Base-by-base conservation (phyloP, 2,888 invertebrate species). In the Carcina quercana region DNA sequence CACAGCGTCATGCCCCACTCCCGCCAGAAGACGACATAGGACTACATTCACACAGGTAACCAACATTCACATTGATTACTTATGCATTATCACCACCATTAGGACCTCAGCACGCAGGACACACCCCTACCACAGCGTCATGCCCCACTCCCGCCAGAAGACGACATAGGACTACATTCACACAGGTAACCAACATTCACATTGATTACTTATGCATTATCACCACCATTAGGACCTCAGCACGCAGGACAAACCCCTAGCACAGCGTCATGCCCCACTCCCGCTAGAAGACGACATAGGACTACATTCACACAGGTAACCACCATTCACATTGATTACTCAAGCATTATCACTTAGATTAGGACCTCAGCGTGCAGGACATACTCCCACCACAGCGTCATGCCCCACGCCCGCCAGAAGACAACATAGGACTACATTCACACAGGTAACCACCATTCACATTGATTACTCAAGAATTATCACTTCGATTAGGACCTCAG, bases 151-250 rank as follows among this genome's bases (percentile, higher is more conserved):
- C 98, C 4, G 98, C 98, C 30, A 87, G 99, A 58, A 88, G 99
- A 63, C 88, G 99, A 62, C 99, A 98, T 86, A 90, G 98, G 72
- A 98, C 98, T 49, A 98, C 98, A 35, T 98, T 98, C 83, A 98
- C 97, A 49, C 95, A 95, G 89, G 93, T 93, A 52, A 21, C n/a
- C n/a, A n/a, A n/a, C n/a, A n/a, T n/a, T n/a, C n/a, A n/a, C n/a
- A n/a, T n/a, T n/a, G n/a, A n/a, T n/a, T n/a, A n/a, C n/a, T n/a
- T n/a, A n/a, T n/a, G n/a, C n/a, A n/a, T n/a, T n/a, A 7, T 17
- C 17, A 17, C 17, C 7, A 17, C 5, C 7, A 5, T 17, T 17
- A 7, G 17, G 17, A 17, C 7, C 17, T 4, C 17, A 17, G 7
- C 17, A 17, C 7, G 17, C 17, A 4, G 7, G 17, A 5, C 17